Evolutionary conservation across 2,888 invertebrate species (phyloP), one percentile per base, ranked within the genome.

Genomic region (Pilophorus perplexus): DNA sequence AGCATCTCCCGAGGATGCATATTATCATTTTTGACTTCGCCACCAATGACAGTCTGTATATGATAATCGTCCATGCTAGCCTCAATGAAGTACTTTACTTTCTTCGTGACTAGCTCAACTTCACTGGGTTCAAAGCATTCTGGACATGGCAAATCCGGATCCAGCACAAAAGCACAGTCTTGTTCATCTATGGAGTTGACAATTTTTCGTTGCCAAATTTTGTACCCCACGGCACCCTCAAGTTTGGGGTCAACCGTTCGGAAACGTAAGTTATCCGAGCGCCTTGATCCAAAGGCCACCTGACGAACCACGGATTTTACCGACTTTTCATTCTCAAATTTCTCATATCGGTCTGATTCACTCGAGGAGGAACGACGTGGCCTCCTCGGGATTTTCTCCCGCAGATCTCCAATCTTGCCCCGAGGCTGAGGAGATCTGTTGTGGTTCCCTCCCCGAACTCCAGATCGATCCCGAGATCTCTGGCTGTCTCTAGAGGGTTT

Each of bases 121-220:
- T 57, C 57, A 6, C 38, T 3, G 3, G 22, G 18, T 8, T 12
- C 12, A 20, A 57, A 57, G 20, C 10, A 5, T 12, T 3, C 20
- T 6, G 40, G 40, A 3, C 12, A 12, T 14, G 23, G 6, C n/a
- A 5, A 14, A 28, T 4, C 8, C 27, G 57, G 57, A 23, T 57
- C 57, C 3, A 57, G 38, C 4, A 57, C 12, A 38, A 57, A 57
- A 5, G 20, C n/a, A 22, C 57, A 57, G 8, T 57, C 57, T 38
- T 57, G 57, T 4, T 22, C 16, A 5, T 57, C 37, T 6, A 57
- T 38, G 5, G 4, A 12, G 10, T 22, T 27, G 10, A 57, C 57
- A 4, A 57, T 20, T 4, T 27, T 57, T 27, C 57, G 33, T 14
- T 38, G 33, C 57, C 57, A 48, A 12, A 18, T 12, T 20, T 48